Base-by-base conservation (phyloP, 2,113 vertebrate species). In the Eretmochelys imbricata region DNA sequence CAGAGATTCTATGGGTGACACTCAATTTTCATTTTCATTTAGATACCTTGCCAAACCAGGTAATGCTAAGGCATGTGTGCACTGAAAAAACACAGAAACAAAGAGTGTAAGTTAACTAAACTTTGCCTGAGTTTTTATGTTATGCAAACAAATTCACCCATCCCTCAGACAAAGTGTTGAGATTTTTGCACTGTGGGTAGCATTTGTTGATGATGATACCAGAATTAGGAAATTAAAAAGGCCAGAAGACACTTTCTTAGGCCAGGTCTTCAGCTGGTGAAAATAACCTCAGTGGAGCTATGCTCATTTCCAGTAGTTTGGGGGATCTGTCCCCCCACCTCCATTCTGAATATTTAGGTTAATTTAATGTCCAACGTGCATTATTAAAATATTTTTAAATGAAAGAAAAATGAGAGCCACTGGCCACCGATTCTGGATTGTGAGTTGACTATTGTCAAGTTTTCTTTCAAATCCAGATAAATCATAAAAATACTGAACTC, bases 1-100 rank as follows among this genome's bases (percentile, higher is more conserved):
- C 92, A 96, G 94, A 96, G 94, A 93, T 96, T 96, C 96, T 95
- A 96, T 2, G 86, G 96, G 93, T 92, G 93, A 90, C 92, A 89
- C 84, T 75, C 79, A 91, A 38, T 91, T 91, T 92, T 97, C 85
- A 95, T 93, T 95, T 97, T 97, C 96, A 27, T 57, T 62, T 62
- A 62, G 92, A 96, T 96, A 94, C 82, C 54, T 38, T 89, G 94
- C 95, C 97, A 96, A 96, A 87, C 79, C 93, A 95, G 93, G 91
- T 94, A 95, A 85, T 84, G 88, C 83, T 89, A 96, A 96, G 92
- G 91, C 95, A 96, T 94, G 96, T 0, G 0, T 95, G 87, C 57
- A 94, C 12, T 83, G 50, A 75, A 82, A 82, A 94, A 93, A 49
- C 35, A 72, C 17, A 72, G 24, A 69, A 82, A 94, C 65, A 81